phyloP scores from a whole-genome alignment of 2,797 vertebrate species.

The Furcifer pardalis region DNA sequence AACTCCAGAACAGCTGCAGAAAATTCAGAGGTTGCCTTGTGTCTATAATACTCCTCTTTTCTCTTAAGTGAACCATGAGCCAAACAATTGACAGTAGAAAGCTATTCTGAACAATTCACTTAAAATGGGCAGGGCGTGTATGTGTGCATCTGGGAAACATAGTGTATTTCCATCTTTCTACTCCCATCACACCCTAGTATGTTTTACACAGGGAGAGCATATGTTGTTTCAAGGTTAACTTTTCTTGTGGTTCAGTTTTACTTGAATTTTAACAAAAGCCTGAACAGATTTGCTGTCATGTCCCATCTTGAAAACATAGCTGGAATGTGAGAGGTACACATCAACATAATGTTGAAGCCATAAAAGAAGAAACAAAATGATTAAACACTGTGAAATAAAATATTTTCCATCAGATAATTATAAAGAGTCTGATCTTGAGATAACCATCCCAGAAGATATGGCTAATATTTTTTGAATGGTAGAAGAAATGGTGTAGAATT shows the following conservation, averaged over 20 bases:
- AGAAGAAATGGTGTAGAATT: too few species aligned
- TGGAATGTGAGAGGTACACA: too few species aligned
- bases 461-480: too few species aligned
- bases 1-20: neutral
- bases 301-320: too few species aligned
- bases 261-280: neutral
- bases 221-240: slow-evolving; percentile 1
- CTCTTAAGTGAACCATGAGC: slow-evolving; percentile 4
- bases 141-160: too few species aligned
- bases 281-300: neutral
- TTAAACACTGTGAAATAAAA: too few species aligned
- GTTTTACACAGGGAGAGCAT: neutral
- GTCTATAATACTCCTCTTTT: neutral
- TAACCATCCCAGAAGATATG: too few species aligned
- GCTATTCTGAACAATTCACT: neutral
- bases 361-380: too few species aligned
- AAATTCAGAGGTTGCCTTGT: neutral
- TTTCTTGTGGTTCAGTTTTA: neutral
- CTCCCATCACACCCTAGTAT: neutral
- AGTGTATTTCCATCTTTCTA: neutral
- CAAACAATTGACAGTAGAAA: neutral
- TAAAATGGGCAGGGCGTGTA: too few species aligned
- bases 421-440: too few species aligned
- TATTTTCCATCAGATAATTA: too few species aligned
- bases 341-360: too few species aligned